Evolutionary conservation across 30 jellyfish, hydroid and myxozoan species (phyloP), one percentile per base, ranked within the genome.

Genomic region (Aurelia sp.): DNA sequence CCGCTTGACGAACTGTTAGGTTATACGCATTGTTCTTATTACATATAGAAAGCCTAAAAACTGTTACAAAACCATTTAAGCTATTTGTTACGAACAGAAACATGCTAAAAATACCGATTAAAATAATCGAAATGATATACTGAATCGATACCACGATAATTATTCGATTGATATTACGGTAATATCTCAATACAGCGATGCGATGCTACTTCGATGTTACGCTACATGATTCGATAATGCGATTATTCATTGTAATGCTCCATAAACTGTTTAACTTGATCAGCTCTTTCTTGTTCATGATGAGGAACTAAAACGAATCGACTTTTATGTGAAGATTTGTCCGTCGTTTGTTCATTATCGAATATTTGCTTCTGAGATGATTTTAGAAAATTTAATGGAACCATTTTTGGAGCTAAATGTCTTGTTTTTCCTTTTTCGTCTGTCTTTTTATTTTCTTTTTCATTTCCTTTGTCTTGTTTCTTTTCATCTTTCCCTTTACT

Each of bases 231-330:
- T 37, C 50, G 50, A 37, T 37, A 37, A 37, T 61, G 27, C 59
- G 35, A 75, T 23, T 19, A 27, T 17, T 80, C 83, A 20, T 73
- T 82, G 53, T 71, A 71, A 30, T 62, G 76, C 11, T 71, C 93
- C 72, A 84, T 57, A 53, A 71, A 73, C 48, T 60, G 31, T 18
- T 65, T 31, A 1, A 61, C 67, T 8, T 40, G 78, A 41, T 84
- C 93, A 3, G 71, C 72, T 13, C 41, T 52, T 11, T 84, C 93
- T 16, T 63, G 75, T 84, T 84, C 93, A 74, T 84, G 93, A 30
- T 84, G 93, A 10, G 93, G 93, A 60, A 84, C 87, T 12, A 84
- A 71, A 4, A 84, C 93, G 50, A 21, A 84, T 4, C 93, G 81
- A 30, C 74, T 84, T 13, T 86, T 78, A 13, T 69, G 30, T 19